phyloP scores from a whole-genome alignment of 2,888 invertebrate species.

The Netelia fuscicornis region DNA sequence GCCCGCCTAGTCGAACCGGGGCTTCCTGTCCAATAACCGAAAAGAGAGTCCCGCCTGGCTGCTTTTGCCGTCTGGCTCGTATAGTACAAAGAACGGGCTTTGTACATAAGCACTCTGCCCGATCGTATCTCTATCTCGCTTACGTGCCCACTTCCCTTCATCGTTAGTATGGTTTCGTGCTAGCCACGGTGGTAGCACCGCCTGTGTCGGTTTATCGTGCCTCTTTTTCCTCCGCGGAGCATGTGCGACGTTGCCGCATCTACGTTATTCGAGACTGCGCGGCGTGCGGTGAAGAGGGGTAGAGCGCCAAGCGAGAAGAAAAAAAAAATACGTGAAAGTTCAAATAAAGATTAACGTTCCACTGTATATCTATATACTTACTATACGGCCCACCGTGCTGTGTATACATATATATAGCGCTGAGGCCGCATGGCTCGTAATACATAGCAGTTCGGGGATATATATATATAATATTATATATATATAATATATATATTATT shows the following conservation, averaged over 20 bases:
- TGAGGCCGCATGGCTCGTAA: slow-evolving; percentile 15
- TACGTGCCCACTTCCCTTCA: slow-evolving; percentile 62
- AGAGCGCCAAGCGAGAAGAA: slow-evolving; percentile 63
- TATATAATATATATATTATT: too few relatives aligned
- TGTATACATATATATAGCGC: slow-evolving; percentile 22
- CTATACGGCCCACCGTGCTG: slow-evolving; percentile 22
- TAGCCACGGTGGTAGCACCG: too few relatives aligned
- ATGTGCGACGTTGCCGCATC: slow-evolving; percentile 62
- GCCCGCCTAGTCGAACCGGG: slow-evolving; percentile 61
- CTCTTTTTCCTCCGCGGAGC: slow-evolving; percentile 58
- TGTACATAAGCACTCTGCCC: slow-evolving; percentile 61
- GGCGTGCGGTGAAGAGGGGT: slow-evolving; percentile 8
- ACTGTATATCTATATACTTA: slow-evolving; percentile 52
- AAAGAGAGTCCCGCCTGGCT: slow-evolving; percentile 40
- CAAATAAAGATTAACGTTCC: slow-evolving; percentile 68
- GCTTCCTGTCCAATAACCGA: slow-evolving; percentile 72
- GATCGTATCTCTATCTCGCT: slow-evolving; percentile 68
- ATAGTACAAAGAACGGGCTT: slow-evolving; percentile 75
- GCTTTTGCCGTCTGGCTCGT: slow-evolving; percentile 60
- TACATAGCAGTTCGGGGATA: background rate
- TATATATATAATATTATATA: background rate
- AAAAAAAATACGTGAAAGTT: slow-evolving; percentile 80
- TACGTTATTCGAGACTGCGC: slow-evolving; percentile 32
- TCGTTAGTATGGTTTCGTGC: too few relatives aligned
- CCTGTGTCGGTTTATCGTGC: slow-evolving; percentile 27